These are phyloP conservation scores for Pontoporia blainvillei DNA, from an alignment of 2,113 vertebrate genomes.

Conservation along the genomic window DNA sequence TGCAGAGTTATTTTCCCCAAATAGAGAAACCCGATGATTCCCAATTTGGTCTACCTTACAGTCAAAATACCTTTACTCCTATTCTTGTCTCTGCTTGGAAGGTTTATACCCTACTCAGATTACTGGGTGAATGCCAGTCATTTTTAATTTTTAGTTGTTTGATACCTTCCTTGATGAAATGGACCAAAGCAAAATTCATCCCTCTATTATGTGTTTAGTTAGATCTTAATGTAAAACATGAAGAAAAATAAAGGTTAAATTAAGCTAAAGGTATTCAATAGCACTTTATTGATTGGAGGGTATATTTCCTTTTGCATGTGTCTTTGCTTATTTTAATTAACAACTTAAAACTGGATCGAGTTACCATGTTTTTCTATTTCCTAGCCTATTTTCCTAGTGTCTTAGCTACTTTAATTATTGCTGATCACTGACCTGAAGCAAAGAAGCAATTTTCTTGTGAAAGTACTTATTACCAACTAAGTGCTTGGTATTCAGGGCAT, in stretches of 20 bases:
- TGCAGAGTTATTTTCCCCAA: neutral
- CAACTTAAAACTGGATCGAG: constrained; percentile 45
- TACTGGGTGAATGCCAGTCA: neutral
- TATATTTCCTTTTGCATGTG: neutral
- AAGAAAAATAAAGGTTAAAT: neutral
- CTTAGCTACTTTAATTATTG: constrained; percentile 70
- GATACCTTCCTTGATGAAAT: neutral
- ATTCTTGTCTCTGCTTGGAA: neutral
- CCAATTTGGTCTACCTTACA: neutral
- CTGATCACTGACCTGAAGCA: constrained; percentile 66
- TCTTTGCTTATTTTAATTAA: constrained; percentile 59
- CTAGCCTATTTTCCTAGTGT: constrained; percentile 33
- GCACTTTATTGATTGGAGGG: neutral
- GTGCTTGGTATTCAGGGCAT: constrained; percentile 50
- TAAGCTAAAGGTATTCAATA: neutral
- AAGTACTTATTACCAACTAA: constrained; percentile 64
- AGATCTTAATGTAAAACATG: neutral
- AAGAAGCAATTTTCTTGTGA: constrained; percentile 61
- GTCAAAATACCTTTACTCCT: neutral
- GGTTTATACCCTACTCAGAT: neutral
- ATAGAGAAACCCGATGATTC: neutral
- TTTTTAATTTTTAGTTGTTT: neutral
- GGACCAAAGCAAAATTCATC: neutral
- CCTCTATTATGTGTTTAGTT: neutral
- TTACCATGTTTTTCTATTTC: constrained; percentile 45